These are phyloP conservation scores for Pollimyrus isidori DNA, from an alignment of 2,113 vertebrate genomes.

Conservation along the genomic window DNA sequence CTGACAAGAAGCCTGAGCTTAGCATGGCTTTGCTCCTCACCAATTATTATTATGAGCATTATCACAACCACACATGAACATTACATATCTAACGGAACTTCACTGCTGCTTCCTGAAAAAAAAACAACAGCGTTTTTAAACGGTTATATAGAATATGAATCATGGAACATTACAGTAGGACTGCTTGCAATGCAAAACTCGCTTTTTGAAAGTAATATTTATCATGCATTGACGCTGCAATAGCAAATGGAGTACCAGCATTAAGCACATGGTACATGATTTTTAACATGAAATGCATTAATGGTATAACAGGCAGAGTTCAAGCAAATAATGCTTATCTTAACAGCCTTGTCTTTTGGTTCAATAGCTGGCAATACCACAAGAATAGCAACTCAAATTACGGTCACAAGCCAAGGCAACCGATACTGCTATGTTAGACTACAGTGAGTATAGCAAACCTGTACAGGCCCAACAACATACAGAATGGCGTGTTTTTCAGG, in stretches of 20 bases:
- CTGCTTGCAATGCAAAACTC: background rate
- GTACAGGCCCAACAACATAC: background rate
- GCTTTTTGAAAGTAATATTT: background rate
- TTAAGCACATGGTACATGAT: background rate
- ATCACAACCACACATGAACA: background rate
- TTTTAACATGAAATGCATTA: background rate
- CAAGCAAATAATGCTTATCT: background rate
- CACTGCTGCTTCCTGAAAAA: background rate
- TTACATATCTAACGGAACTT: background rate
- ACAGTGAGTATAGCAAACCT: too few species aligned
- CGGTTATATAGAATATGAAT: background rate
- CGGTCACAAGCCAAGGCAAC: background rate
- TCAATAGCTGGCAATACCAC: background rate
- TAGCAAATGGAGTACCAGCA: background rate
- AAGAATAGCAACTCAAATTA: background rate
- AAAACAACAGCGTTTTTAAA: background rate
- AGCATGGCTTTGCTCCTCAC: background rate
- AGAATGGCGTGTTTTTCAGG: background rate
- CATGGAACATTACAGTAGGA: background rate
- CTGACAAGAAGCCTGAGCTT: background rate
- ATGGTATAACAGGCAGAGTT: background rate
- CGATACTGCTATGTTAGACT: too few species aligned
- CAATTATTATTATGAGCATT: background rate
- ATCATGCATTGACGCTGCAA: background rate
- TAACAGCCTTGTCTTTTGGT: background rate